Conservation (phyloP, 2,797 vertebrate genomes). For the Esox masquinongy region DNA sequence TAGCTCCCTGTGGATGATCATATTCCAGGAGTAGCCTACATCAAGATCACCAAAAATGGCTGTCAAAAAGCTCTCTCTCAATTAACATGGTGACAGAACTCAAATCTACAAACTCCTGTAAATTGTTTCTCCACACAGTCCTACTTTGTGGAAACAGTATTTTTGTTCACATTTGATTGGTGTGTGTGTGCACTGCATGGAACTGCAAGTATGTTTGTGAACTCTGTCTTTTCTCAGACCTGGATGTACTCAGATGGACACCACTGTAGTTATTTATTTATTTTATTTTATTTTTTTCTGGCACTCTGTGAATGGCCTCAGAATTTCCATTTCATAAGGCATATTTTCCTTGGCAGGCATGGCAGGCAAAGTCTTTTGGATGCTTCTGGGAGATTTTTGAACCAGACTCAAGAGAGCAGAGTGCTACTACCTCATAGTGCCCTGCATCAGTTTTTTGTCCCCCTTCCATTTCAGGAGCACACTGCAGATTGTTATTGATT, state of each 20-base stretch:
- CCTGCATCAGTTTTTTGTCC: conserved; percentile 39
- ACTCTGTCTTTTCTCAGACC: conserved; percentile 47
- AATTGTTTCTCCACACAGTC: conserved; percentile 41
- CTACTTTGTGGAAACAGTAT: conserved; percentile 15
- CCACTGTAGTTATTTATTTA: conserved; percentile 28
- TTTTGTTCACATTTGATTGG: neutral
- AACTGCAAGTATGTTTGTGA: conserved; percentile 20
- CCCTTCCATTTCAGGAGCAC: conserved; percentile 32
- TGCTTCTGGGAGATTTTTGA: conserved; percentile 72
- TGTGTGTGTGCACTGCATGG: conserved; percentile 5
- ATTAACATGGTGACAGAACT: neutral
- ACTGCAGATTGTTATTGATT: conserved; percentile 20
- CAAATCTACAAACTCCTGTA: conserved; percentile 34
- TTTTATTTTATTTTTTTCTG: conserved; percentile 65
- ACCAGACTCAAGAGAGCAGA: conserved; percentile 64
- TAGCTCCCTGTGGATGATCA: conserved; percentile 42
- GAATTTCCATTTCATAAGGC: conserved; percentile 83
- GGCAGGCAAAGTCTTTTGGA: conserved; percentile 70
- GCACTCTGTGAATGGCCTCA: conserved; percentile 76
- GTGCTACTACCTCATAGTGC: conserved; percentile 39
- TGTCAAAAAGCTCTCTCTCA: neutral
- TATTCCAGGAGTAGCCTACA: conserved; percentile 22
- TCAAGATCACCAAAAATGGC: conserved; percentile 28
- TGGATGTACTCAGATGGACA: conserved; percentile 61
- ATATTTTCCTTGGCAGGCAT: conserved; percentile 77